phyloP scores from a whole-genome alignment of 2,113 vertebrate species.

The Macrotis lagotis region DNA sequence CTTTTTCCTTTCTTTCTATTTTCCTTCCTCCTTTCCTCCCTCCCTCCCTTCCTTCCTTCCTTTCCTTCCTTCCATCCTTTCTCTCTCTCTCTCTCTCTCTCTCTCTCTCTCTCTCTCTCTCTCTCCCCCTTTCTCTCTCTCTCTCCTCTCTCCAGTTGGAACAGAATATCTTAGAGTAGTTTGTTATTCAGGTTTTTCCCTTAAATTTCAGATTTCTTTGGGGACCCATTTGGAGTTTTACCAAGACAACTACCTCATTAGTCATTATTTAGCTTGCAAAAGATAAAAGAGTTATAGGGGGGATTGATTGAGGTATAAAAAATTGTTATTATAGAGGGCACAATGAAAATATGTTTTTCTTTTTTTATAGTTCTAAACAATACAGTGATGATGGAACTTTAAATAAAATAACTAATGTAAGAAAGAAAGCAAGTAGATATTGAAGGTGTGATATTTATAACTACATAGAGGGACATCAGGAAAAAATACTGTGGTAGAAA shows the following conservation, averaged over 20 bases:
- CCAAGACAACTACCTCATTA: slow-evolving; percentile 37
- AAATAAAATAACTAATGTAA: slow-evolving; percentile 46
- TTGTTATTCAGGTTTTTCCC: slow-evolving; percentile 42
- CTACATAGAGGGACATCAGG: neutral
- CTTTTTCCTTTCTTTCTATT: fast-evolving
- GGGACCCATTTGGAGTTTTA: slow-evolving; percentile 60
- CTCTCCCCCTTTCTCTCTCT: neutral
- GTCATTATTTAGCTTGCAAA: slow-evolving; percentile 52
- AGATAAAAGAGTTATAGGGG: slow-evolving; percentile 51
- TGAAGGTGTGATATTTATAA: slow-evolving; percentile 25
- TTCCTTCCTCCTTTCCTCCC: neutral
- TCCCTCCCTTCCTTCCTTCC: neutral
- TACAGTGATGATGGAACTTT: slow-evolving; percentile 33
- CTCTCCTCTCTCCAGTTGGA: neutral
- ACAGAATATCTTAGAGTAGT: slow-evolving; percentile 35
- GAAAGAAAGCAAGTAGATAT: slow-evolving; percentile 21
- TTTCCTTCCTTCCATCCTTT: neutral
- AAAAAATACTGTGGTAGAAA: slow-evolving; percentile 26
- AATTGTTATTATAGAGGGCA: slow-evolving; percentile 51
- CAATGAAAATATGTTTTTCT: slow-evolving; percentile 50
- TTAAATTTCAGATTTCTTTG: slow-evolving; percentile 56
- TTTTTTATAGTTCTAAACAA: slow-evolving; percentile 59
- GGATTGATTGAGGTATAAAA: slow-evolving; percentile 44
- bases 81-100: no score
- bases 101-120: neutral